phyloP scores from a whole-genome alignment of 1,140 invertebrate genomes.

The Magallana angulata region DNA sequence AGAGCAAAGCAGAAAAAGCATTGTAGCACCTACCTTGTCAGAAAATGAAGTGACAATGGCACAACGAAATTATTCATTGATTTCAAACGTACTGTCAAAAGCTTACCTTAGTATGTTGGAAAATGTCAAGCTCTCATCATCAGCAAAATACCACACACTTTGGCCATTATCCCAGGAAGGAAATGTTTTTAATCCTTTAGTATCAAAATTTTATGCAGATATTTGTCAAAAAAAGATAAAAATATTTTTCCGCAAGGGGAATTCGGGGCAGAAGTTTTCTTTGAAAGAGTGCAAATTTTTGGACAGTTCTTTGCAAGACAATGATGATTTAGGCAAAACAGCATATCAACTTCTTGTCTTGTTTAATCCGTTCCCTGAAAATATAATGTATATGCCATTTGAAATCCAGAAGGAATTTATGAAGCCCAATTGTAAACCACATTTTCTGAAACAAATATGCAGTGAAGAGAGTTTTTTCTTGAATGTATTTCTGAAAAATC shows the following conservation, averaged over 20 bases:
- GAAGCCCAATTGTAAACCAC: conserved; percentile 1
- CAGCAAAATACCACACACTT: neutral
- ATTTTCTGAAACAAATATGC: neutral
- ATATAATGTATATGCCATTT: neutral
- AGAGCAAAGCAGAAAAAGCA: conserved; percentile 63
- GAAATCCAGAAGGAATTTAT: neutral
- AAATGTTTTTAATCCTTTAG: neutral
- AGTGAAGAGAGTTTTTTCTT: neutral
- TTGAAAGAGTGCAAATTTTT: neutral
- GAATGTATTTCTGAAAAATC: conserved; percentile 16
- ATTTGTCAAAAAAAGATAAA: neutral
- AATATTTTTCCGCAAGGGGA: neutral
- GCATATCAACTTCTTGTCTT: neutral
- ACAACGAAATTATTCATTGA: conserved; percentile 5
- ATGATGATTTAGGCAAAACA: neutral
- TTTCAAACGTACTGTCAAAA: neutral
- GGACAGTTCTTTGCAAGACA: neutral
- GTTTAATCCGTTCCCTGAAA: neutral
- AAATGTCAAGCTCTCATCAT: neutral
- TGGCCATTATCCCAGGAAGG: neutral
- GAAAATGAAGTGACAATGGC: neutral
- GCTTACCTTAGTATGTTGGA: conserved; percentile 4
- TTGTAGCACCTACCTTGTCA: conserved; percentile 54
- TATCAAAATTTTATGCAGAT: neutral
- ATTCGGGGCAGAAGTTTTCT: neutral